Base-by-base conservation (phyloP, 2,888 invertebrate species). In the Hirtodrosophila confusa region DNA sequence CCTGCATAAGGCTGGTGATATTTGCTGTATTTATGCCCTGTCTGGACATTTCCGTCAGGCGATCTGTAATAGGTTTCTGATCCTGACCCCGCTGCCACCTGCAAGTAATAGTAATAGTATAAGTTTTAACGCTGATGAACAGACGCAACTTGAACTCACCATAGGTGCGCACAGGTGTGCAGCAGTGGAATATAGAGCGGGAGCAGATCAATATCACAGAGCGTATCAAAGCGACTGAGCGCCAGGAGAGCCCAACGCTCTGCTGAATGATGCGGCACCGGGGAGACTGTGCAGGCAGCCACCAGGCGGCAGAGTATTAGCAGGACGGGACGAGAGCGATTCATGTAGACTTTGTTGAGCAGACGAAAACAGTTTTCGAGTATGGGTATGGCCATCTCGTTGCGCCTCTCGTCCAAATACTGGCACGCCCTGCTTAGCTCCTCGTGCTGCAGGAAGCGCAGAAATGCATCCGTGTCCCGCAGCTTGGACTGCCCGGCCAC, bases 181-280 rank as follows among this genome's bases (percentile, higher is more conserved):
- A 95, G 78, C 45, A 95, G 90, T 1, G 95, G 95, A 78, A 95
- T 92, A 85, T 95, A 95, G 36, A 95, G 92, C 43, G 94, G 92
- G 51, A 95, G 90, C 39, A 95, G 90, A 84, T 95, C 95, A 10
- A 94, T 93, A 89, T 95, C 95, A 83, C 95, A 94, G 70, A 95
- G 94, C 2, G 94, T 94, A 72, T 95, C 95, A 76, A 94, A 95
- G 50, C 95, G 93, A 79, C 93, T 93, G n/a, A 95, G 89, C 0
- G 95, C 95, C 4, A 95, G 91, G 64, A 94, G 93, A 0, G 95
- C 95, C 94, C 95, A 95, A 65, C 93, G 93, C 78, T 94, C 93
- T 2, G 94, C 94, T 0, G 93, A 93, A 0, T 93, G 93, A 29
- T 94, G 93, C 0, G 94, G 92, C 2, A 93, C 92, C 23, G 92